Conservation (phyloP, 2,888 invertebrate genomes). For the Anthophora plumipes region DNA sequence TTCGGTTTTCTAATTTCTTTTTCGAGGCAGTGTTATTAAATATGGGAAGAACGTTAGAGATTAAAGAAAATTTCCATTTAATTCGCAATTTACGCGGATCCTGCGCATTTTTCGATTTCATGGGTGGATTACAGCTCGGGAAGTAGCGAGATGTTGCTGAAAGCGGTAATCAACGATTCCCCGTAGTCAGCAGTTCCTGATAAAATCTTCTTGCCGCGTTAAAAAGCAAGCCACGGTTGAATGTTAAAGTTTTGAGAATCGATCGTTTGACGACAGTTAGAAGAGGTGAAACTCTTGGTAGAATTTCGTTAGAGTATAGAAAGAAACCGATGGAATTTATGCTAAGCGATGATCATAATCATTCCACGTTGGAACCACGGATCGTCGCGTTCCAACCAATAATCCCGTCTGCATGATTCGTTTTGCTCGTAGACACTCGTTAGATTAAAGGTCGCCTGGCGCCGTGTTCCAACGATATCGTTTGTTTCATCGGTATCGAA, state of each 20-base stretch:
- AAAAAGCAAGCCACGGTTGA: not conserved
- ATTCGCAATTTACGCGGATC: not conserved
- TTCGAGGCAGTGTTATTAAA: too few species aligned
- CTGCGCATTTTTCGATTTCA: slow-evolving; percentile 39
- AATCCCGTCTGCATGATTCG: slow-evolving; percentile 48
- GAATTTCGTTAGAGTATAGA: too few species aligned
- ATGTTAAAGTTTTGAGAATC: slow-evolving; percentile 52
- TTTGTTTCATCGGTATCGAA: slow-evolving; percentile 5
- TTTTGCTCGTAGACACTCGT: slow-evolving; percentile 50
- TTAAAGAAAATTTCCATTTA: not conserved
- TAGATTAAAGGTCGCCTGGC: slow-evolving; percentile 53
- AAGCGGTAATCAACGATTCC: slow-evolving; percentile 57
- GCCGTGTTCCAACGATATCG: slow-evolving; percentile 40
- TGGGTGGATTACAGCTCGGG: slow-evolving; percentile 28
- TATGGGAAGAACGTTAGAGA: too few species aligned
- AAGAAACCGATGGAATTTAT: slow-evolving; percentile 51
- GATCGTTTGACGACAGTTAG: slow-evolving; percentile 39
- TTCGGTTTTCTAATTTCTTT: too few species aligned
- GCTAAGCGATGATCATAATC: slow-evolving; percentile 54
- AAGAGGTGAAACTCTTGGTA: slow-evolving; percentile 14
- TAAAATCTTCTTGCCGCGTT: slow-evolving; percentile 35
- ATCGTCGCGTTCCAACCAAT: slow-evolving; percentile 35
- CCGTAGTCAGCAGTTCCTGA: slow-evolving; percentile 42
- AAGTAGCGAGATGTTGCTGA: slow-evolving; percentile 37
- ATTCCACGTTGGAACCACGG: slow-evolving; percentile 36